Evolutionary conservation across 2,113 vertebrate genomes (phyloP).

Genomic region (Dryoscopus gambensis): DNA sequence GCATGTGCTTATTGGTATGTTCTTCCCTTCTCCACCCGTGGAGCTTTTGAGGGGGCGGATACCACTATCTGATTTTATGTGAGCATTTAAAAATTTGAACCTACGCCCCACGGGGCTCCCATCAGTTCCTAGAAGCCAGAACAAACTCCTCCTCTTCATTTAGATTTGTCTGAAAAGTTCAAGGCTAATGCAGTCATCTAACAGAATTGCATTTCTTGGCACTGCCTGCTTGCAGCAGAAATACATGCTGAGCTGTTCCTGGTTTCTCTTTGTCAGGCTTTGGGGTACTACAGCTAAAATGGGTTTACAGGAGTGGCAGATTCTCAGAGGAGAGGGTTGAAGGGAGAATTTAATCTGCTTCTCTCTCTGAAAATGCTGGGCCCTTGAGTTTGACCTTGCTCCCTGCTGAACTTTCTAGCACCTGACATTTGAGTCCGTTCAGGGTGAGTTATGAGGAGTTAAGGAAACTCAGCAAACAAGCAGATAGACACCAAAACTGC

Average conservation of each 20-base stretch:
- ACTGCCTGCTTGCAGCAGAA: neutral
- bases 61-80: neutral
- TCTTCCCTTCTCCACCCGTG: slow-evolving; percentile 5
- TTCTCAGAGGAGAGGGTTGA: neutral
- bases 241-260: neutral
- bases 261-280: neutral
- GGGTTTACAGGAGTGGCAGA: neutral
- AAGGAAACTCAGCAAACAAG: neutral
- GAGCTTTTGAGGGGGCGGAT: neutral
- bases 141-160: neutral
- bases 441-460: neutral
- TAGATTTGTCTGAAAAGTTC: slow-evolving; percentile 3
- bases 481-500: neutral
- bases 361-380: neutral
- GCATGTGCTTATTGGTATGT: slow-evolving; percentile 10
- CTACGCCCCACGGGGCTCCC: neutral
- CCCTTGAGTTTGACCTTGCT: neutral
- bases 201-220: neutral
- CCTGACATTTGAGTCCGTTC: neutral
- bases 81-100: slow-evolving; percentile 26
- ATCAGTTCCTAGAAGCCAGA: neutral
- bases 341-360: slow-evolving; percentile 30
- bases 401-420: neutral
- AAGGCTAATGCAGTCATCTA: slow-evolving; percentile 11
- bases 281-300: neutral